Percentiles rank a stretch among this genome's conserved stretches.
These are phyloP conservation scores for Heliconius himera DNA, from an alignment of 1,140 invertebrate species.

Conservation along the genomic window DNA sequence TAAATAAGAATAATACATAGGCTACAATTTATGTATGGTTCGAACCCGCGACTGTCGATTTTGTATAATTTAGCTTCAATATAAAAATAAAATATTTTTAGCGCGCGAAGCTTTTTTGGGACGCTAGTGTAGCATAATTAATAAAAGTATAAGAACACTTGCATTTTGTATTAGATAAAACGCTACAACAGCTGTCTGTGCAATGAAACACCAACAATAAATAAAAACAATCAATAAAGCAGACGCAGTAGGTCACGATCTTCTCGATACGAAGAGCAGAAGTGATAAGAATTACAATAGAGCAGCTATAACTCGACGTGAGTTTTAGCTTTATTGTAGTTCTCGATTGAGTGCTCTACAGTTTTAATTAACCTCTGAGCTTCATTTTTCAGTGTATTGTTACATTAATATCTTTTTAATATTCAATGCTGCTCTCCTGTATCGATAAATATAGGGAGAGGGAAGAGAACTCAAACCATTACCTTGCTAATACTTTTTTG, in stretches of 20 bases:
- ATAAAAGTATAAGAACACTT: not conserved
- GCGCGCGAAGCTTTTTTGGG: too few species aligned
- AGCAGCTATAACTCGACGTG: not conserved
- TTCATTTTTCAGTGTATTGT: conserved; percentile 24
- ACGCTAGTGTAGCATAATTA: not conserved
- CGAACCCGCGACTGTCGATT: too few species aligned
- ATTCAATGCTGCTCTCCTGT: conserved; percentile 24
- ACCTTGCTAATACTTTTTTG: conserved; percentile 17
- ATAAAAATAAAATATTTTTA: too few species aligned
- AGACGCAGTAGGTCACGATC: not conserved
- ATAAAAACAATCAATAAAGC: too few species aligned
- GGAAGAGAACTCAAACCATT: conserved; percentile 19
- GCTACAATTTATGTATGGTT: too few species aligned
- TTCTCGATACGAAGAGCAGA: not conserved
- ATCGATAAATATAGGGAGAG: conserved; percentile 21
- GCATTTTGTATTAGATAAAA: not conserved
- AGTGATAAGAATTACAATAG: conserved; percentile 15
- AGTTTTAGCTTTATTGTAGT: not conserved
- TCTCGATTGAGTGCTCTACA: not conserved
- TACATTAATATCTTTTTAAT: conserved; percentile 31
- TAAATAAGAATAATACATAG: too few species aligned
- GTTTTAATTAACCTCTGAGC: conserved; percentile 29
- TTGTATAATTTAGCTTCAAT: too few species aligned
- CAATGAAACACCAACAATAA: not conserved
- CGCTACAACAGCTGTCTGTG: not conserved